Evolutionary conservation across 2,797 vertebrate species (phyloP).

Genomic region (Melanotaenia trifasciata): DNA sequence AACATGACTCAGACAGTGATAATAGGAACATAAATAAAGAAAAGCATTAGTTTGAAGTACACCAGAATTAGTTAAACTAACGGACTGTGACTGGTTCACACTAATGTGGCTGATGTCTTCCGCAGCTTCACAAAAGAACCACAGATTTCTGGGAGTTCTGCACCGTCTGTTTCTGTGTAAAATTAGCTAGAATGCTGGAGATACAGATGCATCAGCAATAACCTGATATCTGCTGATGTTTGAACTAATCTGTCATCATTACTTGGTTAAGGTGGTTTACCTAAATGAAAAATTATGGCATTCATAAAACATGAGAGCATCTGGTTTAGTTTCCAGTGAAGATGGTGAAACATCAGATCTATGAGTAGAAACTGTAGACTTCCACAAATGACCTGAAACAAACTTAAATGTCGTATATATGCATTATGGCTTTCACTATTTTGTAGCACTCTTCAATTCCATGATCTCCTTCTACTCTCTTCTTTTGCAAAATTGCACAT

Average conservation of each 20-base stretch:
- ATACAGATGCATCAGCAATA: not conserved
- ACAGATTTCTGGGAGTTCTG: not conserved
- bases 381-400: too few species aligned
- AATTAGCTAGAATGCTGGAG: not conserved
- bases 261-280: not conserved
- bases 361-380: not conserved
- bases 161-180: not conserved
- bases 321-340: not conserved
- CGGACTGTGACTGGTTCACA: not conserved
- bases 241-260: not conserved
- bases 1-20: not conserved
- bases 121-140: not conserved
- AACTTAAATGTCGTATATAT: not conserved
- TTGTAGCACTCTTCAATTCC: not conserved
- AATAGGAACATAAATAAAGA: not conserved
- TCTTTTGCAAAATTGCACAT: not conserved
- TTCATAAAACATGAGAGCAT: not conserved
- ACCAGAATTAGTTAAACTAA: not conserved
- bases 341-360: not conserved
- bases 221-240: not conserved
- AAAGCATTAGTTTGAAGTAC: too few species aligned
- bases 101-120: not conserved
- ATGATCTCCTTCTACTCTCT: not conserved
- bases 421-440: not conserved
- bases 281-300: not conserved